Evolutionary conservation across 2,113 vertebrate species (phyloP).

Genomic region (Aegithalos caudatus): DNA sequence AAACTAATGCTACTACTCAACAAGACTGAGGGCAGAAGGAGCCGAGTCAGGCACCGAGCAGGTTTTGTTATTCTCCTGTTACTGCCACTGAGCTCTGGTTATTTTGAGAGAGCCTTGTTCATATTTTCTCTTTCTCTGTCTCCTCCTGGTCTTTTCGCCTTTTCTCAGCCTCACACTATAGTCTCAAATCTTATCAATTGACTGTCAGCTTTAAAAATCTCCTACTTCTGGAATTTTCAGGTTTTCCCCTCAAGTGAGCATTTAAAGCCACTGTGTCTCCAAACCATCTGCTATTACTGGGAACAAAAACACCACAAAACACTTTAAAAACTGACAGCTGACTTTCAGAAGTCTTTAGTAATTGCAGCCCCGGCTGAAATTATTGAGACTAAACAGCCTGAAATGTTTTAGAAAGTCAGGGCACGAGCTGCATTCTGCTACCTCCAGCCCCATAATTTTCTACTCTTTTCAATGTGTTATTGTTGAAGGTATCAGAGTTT

Average conservation of each 20-base stretch:
- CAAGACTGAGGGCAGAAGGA: conserved; percentile 25
- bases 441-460: conserved; percentile 2
- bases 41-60: not conserved
- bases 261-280: not conserved
- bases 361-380: conserved; percentile 6
- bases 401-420: conserved; percentile 23
- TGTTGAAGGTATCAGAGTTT: conserved; percentile 27
- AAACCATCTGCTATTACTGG: conserved; percentile 6
- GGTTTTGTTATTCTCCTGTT: conserved; percentile 27
- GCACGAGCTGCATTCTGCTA: not conserved
- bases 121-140: not conserved
- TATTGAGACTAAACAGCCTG: not conserved
- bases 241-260: conserved; percentile 13
- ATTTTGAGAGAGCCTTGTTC: conserved; percentile 35
- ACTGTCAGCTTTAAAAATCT: conserved; percentile 1
- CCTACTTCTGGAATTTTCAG: conserved; percentile 24
- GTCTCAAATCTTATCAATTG: not conserved
- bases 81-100: conserved; percentile 2
- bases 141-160: not conserved
- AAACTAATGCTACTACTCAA: conserved; percentile 42
- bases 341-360: conserved; percentile 27
- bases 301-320: not conserved
- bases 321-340: conserved; percentile 20
- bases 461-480: not conserved
- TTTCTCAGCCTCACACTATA: not conserved